Evolutionary conservation across 1,140 invertebrate species (phyloP), one percentile per base, ranked within the genome.

Genomic region (Drosophila aff.): DNA sequence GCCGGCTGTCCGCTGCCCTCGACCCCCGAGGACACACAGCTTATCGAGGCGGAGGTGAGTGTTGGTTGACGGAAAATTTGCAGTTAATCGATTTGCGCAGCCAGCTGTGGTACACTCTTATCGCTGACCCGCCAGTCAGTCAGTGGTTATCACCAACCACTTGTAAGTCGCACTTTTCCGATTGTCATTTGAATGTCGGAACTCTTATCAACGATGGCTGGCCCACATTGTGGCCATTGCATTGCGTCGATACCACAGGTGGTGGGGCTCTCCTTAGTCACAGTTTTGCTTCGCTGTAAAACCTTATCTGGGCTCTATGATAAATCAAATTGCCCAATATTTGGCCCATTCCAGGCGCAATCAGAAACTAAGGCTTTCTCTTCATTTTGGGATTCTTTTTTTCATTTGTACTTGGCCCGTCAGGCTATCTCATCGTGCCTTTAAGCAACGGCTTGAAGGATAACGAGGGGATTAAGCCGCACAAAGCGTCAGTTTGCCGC

Each of bases 1-100:
- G 95, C 95, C 58, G 96, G 96, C 16, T 97, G 96, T 92, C 96
- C 96, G 4, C 91, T 97, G 62, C 97, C 97, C 13, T 97, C 96
- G 2, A 97, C 97, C n/a, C 97, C 97, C 7, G 96, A 97, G 93
- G 96, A 97, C 93, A 96, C 96, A 82, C 95, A 96, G 91, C 94
- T 97, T 43, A 93, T 97, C 59, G 96, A 97, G 93, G 96, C 96
- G 68, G 96, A 97, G 93, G 95, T 95, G 82, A 81, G 67, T 61
- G 53, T 26, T 23, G 21, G 13, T 36, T 47, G 23, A n/a, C 46
- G 47, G 36, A 59, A 55, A 67, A 43, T 11, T 52, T 38, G 38
- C 41, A 69, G n/a, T 33, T 26, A 59, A 67, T 41, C 28, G 31
- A 69, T 43, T 77, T 78, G 50, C 79, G 60, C 52, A 44, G 28